Conservation (phyloP, 2,888 invertebrate species). For the Rhodophaea formosa region DNA sequence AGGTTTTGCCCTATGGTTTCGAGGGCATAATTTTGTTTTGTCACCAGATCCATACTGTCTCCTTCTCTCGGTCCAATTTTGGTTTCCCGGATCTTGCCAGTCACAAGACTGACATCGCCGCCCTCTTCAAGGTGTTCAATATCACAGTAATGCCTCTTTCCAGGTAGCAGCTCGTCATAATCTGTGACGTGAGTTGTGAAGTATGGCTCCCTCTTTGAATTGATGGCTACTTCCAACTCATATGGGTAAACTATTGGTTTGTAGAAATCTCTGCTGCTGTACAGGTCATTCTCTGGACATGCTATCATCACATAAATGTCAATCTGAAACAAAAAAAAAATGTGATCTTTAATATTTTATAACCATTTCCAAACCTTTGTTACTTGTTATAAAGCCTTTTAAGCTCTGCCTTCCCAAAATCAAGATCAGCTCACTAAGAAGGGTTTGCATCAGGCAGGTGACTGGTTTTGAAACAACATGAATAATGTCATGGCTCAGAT, state of each 20-base stretch:
- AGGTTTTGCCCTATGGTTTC: conserved; percentile 84
- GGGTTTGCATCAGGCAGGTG: too few species aligned
- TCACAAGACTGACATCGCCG: conserved; percentile 88
- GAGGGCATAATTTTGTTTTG: conserved; percentile 76
- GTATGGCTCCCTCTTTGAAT: conserved; percentile 76
- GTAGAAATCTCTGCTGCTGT: conserved; percentile 91
- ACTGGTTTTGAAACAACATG: too few species aligned
- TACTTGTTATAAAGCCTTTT: too few species aligned
- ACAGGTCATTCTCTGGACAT: conserved; percentile 94
- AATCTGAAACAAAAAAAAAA: conserved; percentile 82
- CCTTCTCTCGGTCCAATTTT: conserved; percentile 56
- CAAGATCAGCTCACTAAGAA: too few species aligned
- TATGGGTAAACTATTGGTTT: conserved; percentile 95
- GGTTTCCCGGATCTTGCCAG: conserved; percentile 84
- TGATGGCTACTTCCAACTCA: conserved; percentile 93
- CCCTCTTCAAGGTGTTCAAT: conserved; percentile 59
- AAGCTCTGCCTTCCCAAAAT: too few species aligned
- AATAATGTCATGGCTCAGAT: too few species aligned
- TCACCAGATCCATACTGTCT: conserved; percentile 57
- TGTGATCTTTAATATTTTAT: conserved; percentile 10
- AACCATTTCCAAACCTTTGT: too few species aligned
- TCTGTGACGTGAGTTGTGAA: conserved; percentile 86
- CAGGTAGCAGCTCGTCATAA: conserved; percentile 87
- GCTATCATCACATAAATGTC: conserved; percentile 95
- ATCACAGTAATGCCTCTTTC: conserved; percentile 77